Conservation (phyloP, 2,797 vertebrate species). For the Dicrostonyx torquatus region DNA sequence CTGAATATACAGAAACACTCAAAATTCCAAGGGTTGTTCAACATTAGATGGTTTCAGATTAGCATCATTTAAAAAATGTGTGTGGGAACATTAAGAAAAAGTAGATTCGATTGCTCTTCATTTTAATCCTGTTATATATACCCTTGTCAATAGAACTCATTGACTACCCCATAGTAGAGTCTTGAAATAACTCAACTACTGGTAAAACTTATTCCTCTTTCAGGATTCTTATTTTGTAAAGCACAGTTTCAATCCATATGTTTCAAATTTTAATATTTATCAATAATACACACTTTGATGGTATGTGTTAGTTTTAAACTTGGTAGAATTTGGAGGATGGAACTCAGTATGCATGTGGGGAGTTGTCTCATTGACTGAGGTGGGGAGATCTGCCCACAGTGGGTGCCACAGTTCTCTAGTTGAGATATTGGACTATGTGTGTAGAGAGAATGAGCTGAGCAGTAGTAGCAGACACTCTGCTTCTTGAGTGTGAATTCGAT, state of each 20-base stretch:
- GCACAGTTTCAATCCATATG: not conserved
- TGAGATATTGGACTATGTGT: not conserved
- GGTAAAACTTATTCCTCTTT: not conserved
- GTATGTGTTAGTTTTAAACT: not conserved
- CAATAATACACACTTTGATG: not conserved
- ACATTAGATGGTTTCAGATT: not conserved
- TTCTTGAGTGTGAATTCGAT: not conserved
- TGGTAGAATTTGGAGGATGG: not conserved
- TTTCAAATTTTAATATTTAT: not conserved
- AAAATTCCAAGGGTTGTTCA: constrained; percentile 18
- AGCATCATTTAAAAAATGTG: not conserved
- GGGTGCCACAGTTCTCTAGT: too few relatives aligned
- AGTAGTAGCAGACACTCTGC: not conserved
- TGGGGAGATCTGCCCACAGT: not conserved
- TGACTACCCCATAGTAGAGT: not conserved
- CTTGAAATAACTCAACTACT: not conserved
- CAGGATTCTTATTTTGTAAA: constrained; percentile 10
- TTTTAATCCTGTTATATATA: not conserved
- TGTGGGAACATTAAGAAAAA: not conserved
- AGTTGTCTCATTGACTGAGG: not conserved
- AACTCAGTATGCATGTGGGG: not conserved
- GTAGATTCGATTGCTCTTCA: not conserved
- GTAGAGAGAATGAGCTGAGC: not conserved
- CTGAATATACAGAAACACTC: not conserved
- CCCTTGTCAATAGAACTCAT: not conserved